Conservation (phyloP, 2,113 vertebrate species). For the Prionailurus viverrinus region DNA sequence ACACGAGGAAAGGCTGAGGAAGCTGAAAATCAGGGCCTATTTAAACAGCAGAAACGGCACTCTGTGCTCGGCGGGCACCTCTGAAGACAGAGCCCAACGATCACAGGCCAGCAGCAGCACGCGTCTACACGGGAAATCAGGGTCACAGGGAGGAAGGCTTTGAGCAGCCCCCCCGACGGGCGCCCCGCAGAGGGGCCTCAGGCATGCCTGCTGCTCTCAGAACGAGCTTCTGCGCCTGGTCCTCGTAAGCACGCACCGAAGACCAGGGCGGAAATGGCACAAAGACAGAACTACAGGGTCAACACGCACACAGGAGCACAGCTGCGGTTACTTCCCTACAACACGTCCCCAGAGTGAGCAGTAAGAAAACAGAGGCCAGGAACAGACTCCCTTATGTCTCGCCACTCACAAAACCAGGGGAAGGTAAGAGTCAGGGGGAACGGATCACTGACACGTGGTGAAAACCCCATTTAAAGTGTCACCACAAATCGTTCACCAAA, state of each 20-base stretch:
- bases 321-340: background rate
- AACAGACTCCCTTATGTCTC: background rate
- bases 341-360: background rate
- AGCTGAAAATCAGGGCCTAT: no score
- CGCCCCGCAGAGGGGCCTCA: background rate
- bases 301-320: background rate
- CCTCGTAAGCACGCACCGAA: background rate
- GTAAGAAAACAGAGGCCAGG: background rate
- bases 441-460: background rate
- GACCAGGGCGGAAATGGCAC: background rate
- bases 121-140: accelerated
- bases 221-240: background rate
- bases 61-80: background rate
- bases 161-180: background rate
- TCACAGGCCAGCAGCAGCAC: background rate
- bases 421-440: background rate
- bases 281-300: background rate
- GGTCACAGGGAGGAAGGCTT: background rate
- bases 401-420: background rate
- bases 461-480: background rate
- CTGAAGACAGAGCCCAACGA: background rate
- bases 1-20: background rate
- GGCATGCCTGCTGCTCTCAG: background rate
- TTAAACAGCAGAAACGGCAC: background rate
- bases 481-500: background rate